phyloP scores from a whole-genome alignment of 2,113 vertebrate species.

The Peromyscus polionotus region DNA sequence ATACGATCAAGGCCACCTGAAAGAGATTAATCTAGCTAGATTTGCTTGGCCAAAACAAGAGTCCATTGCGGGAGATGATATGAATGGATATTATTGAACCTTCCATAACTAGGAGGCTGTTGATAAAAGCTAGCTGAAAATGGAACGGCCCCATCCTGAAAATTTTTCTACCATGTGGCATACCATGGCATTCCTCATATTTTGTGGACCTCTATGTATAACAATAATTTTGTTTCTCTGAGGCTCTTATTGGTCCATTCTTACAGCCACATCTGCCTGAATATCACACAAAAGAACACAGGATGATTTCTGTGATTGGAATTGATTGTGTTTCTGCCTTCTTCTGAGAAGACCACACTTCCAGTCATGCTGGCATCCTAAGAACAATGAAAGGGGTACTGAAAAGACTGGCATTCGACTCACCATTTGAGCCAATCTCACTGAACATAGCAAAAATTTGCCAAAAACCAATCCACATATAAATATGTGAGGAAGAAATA shows the following conservation, averaged over 20 bases:
- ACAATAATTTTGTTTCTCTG: background rate
- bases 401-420: background rate
- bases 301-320: background rate
- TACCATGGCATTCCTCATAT: background rate
- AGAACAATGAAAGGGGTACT: background rate
- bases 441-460: background rate
- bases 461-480: background rate
- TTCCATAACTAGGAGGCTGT: background rate
- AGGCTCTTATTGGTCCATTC: background rate
- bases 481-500: background rate
- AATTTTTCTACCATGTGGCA: accelerated
- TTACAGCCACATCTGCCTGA: background rate
- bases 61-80: background rate
- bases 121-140: background rate
- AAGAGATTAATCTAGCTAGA: background rate
- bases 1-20: too few species aligned
- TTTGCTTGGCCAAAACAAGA: background rate
- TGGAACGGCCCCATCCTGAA: too few species aligned
- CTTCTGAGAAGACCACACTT: background rate
- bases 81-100: background rate
- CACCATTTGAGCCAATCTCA: background rate
- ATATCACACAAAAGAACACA: background rate
- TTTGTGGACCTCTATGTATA: background rate
- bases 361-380: background rate
- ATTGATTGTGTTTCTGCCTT: background rate